These are phyloP conservation scores for Mycetomoellerius zeteki DNA, from an alignment of 1,140 invertebrate genomes.

Conservation along the genomic window DNA sequence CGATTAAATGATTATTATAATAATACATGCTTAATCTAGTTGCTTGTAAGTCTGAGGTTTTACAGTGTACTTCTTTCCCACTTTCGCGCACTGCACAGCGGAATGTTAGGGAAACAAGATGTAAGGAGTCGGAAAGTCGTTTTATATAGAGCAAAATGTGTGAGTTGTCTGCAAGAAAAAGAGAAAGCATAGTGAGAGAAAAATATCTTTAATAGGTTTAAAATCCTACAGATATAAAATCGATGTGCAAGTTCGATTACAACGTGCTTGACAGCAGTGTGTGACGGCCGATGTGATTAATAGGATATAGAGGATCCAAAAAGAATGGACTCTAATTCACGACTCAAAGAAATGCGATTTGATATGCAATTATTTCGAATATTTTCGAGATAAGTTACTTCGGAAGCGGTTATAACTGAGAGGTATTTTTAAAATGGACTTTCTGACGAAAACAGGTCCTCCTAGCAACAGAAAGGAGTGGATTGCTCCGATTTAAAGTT, in stretches of 20 bases:
- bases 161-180: background rate
- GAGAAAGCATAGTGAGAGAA: constrained; percentile 21
- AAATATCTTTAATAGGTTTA: too few species aligned
- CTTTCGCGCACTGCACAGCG: constrained; percentile 2
- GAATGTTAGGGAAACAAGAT: background rate
- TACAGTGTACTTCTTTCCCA: background rate
- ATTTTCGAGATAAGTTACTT: background rate
- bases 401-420: background rate
- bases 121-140: background rate
- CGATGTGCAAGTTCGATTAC: background rate
- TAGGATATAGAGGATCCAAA: background rate
- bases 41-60: background rate
- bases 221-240: background rate
- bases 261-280: background rate
- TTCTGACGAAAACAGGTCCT: background rate
- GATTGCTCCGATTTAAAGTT: background rate
- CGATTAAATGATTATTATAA: too few species aligned
- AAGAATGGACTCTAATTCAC: background rate
- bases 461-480: background rate
- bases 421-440: background rate
- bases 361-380: background rate
- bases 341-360: background rate
- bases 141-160: background rate
- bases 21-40: too few species aligned
- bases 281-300: background rate